phyloP scores from a whole-genome alignment of 2,113 vertebrate genomes.

The Mixornis gularis region DNA sequence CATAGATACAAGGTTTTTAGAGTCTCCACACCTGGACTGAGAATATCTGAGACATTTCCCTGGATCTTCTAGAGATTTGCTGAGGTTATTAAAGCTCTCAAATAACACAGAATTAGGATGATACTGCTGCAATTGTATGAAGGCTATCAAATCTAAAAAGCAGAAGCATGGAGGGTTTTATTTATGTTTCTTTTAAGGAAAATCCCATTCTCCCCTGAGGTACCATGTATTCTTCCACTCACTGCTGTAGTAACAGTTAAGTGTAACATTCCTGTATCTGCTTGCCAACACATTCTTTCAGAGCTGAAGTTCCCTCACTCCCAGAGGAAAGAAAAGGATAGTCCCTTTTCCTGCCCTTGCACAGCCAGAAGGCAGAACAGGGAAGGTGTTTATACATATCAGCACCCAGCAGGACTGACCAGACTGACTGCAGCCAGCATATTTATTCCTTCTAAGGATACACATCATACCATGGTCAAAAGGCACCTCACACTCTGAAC shows the following conservation, averaged over 20 bases:
- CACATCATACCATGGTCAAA: background rate
- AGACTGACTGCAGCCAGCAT: background rate
- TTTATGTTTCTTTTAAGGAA: background rate
- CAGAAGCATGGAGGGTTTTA: accelerated
- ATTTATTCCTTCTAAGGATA: background rate
- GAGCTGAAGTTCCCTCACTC: background rate
- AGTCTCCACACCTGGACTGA: background rate
- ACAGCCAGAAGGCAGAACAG: background rate
- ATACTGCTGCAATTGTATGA: background rate
- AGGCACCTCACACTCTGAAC: background rate
- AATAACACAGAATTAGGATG: background rate
- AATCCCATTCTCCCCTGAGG: background rate
- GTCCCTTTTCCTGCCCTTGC: background rate
- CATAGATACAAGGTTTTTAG: background rate
- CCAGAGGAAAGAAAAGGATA: background rate
- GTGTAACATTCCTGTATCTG: accelerated
- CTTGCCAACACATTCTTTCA: background rate
- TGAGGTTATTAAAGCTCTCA: background rate
- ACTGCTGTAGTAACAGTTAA: background rate
- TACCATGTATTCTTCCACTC: background rate
- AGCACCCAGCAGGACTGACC: background rate
- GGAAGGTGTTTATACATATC: background rate
- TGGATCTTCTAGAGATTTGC: background rate
- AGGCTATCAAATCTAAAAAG: background rate
- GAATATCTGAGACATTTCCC: background rate